Percentiles rank a stretch among this genome's conserved stretches.
Evolutionary conservation across 1,140 invertebrate species (phyloP).

Genomic region (Cepaea nemoralis): DNA sequence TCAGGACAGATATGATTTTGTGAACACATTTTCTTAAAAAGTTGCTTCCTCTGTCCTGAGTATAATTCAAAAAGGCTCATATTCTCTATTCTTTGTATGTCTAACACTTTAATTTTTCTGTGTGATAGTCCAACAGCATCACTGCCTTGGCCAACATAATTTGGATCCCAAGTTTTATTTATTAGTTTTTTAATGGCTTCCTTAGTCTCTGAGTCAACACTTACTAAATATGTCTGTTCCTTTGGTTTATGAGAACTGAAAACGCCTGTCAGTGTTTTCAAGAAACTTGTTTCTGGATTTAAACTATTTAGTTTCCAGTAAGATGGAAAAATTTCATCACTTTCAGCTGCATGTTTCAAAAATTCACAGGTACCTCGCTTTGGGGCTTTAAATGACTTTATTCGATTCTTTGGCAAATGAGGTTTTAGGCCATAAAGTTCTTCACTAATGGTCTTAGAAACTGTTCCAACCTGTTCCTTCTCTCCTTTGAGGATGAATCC

Average conservation of each 20-base stretch:
- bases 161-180: not conserved
- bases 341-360: constrained; percentile 12
- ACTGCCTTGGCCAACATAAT: not conserved
- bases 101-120: not conserved
- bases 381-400: constrained; percentile 12
- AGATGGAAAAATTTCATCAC: constrained; percentile 27
- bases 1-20: not conserved
- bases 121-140: constrained; percentile 19
- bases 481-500: constrained; percentile 19
- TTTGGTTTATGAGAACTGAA: not conserved
- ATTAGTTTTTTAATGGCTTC: constrained; percentile 15
- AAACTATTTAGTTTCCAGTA: constrained; percentile 8
- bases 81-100: constrained; percentile 15
- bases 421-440: not conserved
- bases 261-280: not conserved
- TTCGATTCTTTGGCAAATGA: not conserved
- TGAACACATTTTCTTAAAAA: not conserved
- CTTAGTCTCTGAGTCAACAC: constrained; percentile 4
- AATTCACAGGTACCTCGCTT: constrained; percentile 12
- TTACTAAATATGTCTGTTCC: not conserved
- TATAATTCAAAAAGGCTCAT: not conserved
- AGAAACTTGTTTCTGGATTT: not conserved
- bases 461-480: not conserved
- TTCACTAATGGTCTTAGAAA: not conserved
- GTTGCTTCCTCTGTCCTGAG: not conserved